These are phyloP conservation scores for Spizaetus ornatus DNA, from an alignment of 2,113 vertebrate species.

Conservation along the genomic window DNA sequence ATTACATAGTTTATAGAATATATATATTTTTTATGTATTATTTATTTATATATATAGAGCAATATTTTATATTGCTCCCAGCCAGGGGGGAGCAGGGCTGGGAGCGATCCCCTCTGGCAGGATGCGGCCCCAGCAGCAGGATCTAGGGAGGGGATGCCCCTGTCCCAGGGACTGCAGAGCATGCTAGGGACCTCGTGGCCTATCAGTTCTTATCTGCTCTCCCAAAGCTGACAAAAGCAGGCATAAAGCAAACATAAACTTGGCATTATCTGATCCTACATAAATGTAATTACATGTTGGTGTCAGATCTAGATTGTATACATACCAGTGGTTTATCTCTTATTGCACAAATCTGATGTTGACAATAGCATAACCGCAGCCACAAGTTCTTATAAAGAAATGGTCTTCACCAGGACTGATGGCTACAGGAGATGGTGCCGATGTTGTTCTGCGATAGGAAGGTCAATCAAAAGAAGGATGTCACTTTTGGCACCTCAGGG, in stretches of 20 bases:
- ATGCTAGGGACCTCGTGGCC: fast-evolving
- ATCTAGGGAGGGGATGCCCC: not conserved
- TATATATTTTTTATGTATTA: not conserved
- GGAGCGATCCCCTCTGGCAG: not conserved
- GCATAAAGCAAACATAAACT: not conserved
- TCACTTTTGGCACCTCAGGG: not conserved
- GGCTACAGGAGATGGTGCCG: not conserved
- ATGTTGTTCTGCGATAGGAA: not conserved
- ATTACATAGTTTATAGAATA: not conserved
- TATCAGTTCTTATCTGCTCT: not conserved
- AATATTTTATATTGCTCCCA: not conserved
- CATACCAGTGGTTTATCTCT: not conserved
- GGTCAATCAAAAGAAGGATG: not conserved
- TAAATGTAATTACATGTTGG: not conserved
- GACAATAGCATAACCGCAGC: fast-evolving
- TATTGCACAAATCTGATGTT: not conserved
- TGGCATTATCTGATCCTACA: not conserved
- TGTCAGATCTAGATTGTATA: not conserved
- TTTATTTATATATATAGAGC: too few relatives aligned
- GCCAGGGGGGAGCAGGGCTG: too few relatives aligned
- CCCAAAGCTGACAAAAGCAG: not conserved
- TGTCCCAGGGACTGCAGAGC: not conserved
- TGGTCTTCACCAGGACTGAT: not conserved
- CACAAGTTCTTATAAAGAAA: not conserved
- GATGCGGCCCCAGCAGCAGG: not conserved